phyloP scores from a whole-genome alignment of 2,113 vertebrate genomes.

The Calyptomena viridis region DNA sequence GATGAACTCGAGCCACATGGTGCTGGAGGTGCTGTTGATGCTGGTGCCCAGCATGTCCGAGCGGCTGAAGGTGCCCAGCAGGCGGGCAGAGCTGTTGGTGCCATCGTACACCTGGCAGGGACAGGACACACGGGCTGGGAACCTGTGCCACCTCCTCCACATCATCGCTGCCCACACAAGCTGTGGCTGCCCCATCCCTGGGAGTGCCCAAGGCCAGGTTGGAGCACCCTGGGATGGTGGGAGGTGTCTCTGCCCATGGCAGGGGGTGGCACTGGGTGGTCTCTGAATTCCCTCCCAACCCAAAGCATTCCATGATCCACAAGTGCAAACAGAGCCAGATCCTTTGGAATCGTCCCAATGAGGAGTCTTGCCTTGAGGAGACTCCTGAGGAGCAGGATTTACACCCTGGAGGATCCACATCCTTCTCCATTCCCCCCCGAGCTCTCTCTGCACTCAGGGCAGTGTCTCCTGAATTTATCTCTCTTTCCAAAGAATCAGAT shows the following conservation, averaged over 20 bases:
- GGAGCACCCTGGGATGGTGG: rapidly evolving
- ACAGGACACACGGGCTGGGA: background rate
- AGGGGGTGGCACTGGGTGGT: background rate
- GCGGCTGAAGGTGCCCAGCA: slow-evolving; percentile 87
- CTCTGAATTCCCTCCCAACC: background rate
- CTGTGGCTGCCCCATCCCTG: background rate
- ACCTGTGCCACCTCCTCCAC: background rate
- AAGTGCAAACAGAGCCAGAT: background rate
- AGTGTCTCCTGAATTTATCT: background rate
- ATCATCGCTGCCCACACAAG: background rate
- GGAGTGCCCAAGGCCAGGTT: background rate
- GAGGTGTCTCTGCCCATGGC: background rate
- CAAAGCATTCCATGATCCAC: background rate
- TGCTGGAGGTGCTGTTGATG: slow-evolving; percentile 96
- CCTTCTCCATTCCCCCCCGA: background rate
- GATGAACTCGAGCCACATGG: slow-evolving; percentile 95
- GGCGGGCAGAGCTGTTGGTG: slow-evolving; percentile 86
- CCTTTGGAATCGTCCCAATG: rapidly evolving
- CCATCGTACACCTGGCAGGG: slow-evolving; percentile 90
- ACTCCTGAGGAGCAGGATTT: background rate
- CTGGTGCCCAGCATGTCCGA: slow-evolving; percentile 84
- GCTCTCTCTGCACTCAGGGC: background rate
- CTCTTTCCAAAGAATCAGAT: background rate
- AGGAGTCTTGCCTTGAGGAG: background rate
- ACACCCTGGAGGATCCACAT: background rate